Conservation (phyloP, 2,888 invertebrate species). For the Leptarthrus brevirostris region DNA sequence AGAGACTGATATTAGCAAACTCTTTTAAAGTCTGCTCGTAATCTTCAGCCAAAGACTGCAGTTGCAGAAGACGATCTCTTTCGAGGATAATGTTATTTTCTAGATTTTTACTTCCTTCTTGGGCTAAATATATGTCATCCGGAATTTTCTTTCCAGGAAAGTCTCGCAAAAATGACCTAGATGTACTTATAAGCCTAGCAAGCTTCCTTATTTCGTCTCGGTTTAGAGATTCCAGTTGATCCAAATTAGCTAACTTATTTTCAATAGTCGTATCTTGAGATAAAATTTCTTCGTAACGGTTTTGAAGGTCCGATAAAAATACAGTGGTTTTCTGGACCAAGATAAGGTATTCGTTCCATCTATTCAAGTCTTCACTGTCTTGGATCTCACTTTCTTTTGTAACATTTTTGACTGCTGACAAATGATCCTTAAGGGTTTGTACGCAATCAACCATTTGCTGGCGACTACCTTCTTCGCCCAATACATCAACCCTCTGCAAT, state of each 20-base stretch:
- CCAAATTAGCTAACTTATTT: slow-evolving; percentile 76
- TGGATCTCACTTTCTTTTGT: slow-evolving; percentile 72
- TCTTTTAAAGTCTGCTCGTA: slow-evolving; percentile 90
- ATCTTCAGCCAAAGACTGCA: slow-evolving; percentile 82
- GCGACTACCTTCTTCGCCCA: slow-evolving; percentile 66
- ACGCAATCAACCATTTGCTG: slow-evolving; percentile 71
- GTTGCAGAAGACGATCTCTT: slow-evolving; percentile 80
- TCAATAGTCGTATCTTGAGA: slow-evolving; percentile 74
- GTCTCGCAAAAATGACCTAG: slow-evolving; percentile 74
- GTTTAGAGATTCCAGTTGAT: slow-evolving; percentile 77
- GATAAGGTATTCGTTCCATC: slow-evolving; percentile 79
- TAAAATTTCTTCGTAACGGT: slow-evolving; percentile 60
- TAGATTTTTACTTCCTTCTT: slow-evolving; percentile 76
- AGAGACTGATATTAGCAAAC: slow-evolving; percentile 85
- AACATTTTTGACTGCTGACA: slow-evolving; percentile 76
- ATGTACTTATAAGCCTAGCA: slow-evolving; percentile 73
- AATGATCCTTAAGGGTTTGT: slow-evolving; percentile 74
- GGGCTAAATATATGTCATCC: slow-evolving; percentile 73
- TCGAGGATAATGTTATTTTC: slow-evolving; percentile 78
- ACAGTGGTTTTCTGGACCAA: slow-evolving; percentile 69
- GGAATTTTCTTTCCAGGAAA: slow-evolving; percentile 78
- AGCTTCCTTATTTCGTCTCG: slow-evolving; percentile 73
- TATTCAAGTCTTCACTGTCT: slow-evolving; percentile 72
- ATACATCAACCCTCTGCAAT: slow-evolving; percentile 67
- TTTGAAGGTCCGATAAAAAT: slow-evolving; percentile 60